Base-by-base conservation (phyloP, 1,140 invertebrate species). In the Steinernema feltiae region DNA sequence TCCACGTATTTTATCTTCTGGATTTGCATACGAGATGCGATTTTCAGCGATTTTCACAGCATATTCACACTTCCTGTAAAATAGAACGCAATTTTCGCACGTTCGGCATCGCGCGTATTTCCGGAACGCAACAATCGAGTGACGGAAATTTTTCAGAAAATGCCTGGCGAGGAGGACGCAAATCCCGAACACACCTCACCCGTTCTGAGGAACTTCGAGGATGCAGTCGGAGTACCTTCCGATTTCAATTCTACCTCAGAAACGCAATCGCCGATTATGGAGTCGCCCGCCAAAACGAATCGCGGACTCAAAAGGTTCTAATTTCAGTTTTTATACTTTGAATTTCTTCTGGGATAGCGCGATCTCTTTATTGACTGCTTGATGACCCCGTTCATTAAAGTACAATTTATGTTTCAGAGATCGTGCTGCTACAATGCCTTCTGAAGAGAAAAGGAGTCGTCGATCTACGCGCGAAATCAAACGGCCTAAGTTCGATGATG, bases 401-500 rank as follows among this genome's bases (percentile, higher is more conserved):
- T n/a, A n/a, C n/a, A n/a, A n/a, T n/a, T n/a, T n/a, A n/a, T n/a
- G n/a, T n/a, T 63, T 63, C 24, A 63, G 53, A 63, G 53, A 63
- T 63, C 53, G 53, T 17, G 7, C 53, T 27, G 53, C 53, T 3
- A 63, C 53, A 21, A 63, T 63, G 53, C 53, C 53, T 3, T 17
- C 12, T 32, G 27, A 32, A 15, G 76, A 78, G 27, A 72, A 27
- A 41, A 21, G 31, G 29, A 48, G 73, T 73, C 32, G 82, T n/a
- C 76, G 93, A 85, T 95, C 93, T 2, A 94, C 92, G 32, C 89
- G 95, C 69, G 95, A 94, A 15, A 97, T 97, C 83, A 97, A 97
- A 87, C 89, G 95, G 3, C 92, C 93, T 82, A 94, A 95, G 80
- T 98, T 98, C 89, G 95, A 98, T 87, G 95, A 98, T 90, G 95